phyloP scores from a whole-genome alignment of 2,888 invertebrate genomes.

The Fragum fragum region DNA sequence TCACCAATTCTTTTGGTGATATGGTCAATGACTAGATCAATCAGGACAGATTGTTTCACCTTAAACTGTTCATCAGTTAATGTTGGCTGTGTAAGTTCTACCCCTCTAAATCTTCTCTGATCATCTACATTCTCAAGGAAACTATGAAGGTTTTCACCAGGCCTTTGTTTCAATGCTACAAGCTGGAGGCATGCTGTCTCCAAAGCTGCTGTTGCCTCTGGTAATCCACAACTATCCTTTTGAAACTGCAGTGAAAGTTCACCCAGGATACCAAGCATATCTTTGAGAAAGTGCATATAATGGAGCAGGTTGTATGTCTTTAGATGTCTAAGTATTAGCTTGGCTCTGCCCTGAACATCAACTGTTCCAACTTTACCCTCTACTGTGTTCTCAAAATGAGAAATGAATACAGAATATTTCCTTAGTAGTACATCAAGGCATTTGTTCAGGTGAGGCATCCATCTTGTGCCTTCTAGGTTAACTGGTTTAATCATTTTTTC shows the following conservation, averaged over 20 bases:
- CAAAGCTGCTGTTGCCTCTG: constrained; percentile 46
- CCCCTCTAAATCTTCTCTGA: constrained; percentile 25
- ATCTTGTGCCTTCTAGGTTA: constrained; percentile 55
- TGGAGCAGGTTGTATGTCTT: constrained; percentile 42
- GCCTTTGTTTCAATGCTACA: constrained; percentile 45
- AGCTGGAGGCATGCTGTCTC: constrained; percentile 54
- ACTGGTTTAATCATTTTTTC: constrained; percentile 55
- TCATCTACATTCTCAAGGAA: constrained; percentile 45
- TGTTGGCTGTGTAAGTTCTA: constrained; percentile 34
- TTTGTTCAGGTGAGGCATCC: constrained; percentile 60
- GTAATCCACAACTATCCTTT: constrained; percentile 46
- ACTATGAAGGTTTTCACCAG: constrained; percentile 34
- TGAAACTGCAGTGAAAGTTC: constrained; percentile 57
- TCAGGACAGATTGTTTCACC: constrained; percentile 29
- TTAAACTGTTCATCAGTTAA: constrained; percentile 35
- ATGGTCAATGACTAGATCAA: constrained; percentile 48
- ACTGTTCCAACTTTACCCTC: constrained; percentile 41
- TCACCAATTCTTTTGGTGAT: constrained; percentile 48
- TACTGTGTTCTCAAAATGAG: constrained; percentile 56
- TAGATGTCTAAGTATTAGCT: constrained; percentile 41
- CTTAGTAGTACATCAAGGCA: constrained; percentile 43
- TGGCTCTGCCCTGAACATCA: constrained; percentile 53
- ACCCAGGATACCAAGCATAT: constrained; percentile 42
- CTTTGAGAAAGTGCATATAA: constrained; percentile 59
- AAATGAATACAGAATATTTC: constrained; percentile 40